Base-by-base conservation (phyloP, 92 coral and sea anemone genomes). In the Phymanthus crucifer region DNA sequence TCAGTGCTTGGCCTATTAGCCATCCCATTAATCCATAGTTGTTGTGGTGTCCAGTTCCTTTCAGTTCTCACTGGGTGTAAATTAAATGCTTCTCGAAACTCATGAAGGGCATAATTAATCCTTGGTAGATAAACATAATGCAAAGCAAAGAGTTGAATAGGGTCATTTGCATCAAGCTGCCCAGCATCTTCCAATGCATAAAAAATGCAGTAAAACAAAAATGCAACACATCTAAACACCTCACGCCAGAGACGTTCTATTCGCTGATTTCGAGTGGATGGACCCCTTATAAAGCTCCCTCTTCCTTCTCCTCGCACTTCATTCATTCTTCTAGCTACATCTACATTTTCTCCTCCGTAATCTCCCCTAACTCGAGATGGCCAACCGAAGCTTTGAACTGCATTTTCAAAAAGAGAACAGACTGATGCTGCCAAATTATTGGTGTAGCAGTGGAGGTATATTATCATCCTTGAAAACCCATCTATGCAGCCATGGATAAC, bases 301-400 rank as follows among this genome's bases (percentile, higher is more conserved):
- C 83, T 70, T 68, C 81, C 91, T 52, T 77, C 80, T 77, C 80
- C 89, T 80, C 85, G 80, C 29, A 71, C 89, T 70, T 48, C 74
- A 27, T 80, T 84, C 84, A 84, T 84, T 48, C 70, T 78, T 71
- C 78, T 84, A 64, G 84, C 78, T 19, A 84, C 84, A 19, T 43
- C 47, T 7, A 84, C 88, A 84, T 78, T 82, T 69, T 82, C 86
- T 3, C 74, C 86, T 31, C 87, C 76, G 18, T 78, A 50, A 72
- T 83, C 87, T 74, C 80, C 89, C 32, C 89, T 82, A 34, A 85
- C 80, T 32, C 89, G 66, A 73, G 85, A 79, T 58, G 89, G 89
- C 89, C 89, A 85, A 3, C 57, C 57, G 14, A 5, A 7, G 3
- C 14, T 74, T 71, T 79, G 81, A 56, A 85, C 74, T 40, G 81